A percentile compares a stretch with the other conserved stretches of the same genome.
These are phyloP conservation scores for Pampus argenteus DNA, from an alignment of 2,797 vertebrate species.

Conservation along the genomic window DNA sequence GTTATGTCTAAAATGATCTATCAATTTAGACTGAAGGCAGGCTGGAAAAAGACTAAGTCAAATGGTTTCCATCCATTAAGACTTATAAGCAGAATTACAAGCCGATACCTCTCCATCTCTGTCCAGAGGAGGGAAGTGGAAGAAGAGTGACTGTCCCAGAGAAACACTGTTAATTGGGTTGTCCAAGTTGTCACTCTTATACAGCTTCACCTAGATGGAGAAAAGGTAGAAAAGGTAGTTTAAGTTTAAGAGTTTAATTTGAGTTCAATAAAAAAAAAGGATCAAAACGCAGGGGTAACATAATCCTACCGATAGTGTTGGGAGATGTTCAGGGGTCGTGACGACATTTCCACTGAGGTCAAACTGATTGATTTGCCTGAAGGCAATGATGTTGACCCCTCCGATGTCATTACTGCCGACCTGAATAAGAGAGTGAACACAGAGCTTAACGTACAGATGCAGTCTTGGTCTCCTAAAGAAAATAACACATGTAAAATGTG, in stretches of 20 bases:
- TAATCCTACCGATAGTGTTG: conserved; percentile 89
- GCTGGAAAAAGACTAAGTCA: not conserved
- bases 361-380: conserved; percentile 98
- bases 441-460: conserved; percentile 32
- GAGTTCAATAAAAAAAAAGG: not conserved
- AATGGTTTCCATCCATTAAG: not conserved
- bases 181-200: conserved; percentile 95
- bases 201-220: conserved; percentile 91
- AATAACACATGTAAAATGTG: conserved; percentile 21
- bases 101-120: conserved; percentile 93
- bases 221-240: not conserved
- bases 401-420: conserved; percentile 93
- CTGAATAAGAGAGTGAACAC: conserved; percentile 72
- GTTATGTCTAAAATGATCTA: not conserved
- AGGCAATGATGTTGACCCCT: conserved; percentile 95
- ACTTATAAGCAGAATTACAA: not conserved
- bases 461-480: conserved; percentile 1
- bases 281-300: not conserved
- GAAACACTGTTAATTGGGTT: conserved; percentile 96
- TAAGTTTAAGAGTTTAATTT: not conserved
- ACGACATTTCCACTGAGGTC: conserved; percentile 97
- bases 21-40: not conserved
- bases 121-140: conserved; percentile 95
- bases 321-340: conserved; percentile 92
- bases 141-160: conserved; percentile 95